Base-by-base conservation (phyloP, 2,113 vertebrate genomes). In the Gobiocypris rarus region DNA sequence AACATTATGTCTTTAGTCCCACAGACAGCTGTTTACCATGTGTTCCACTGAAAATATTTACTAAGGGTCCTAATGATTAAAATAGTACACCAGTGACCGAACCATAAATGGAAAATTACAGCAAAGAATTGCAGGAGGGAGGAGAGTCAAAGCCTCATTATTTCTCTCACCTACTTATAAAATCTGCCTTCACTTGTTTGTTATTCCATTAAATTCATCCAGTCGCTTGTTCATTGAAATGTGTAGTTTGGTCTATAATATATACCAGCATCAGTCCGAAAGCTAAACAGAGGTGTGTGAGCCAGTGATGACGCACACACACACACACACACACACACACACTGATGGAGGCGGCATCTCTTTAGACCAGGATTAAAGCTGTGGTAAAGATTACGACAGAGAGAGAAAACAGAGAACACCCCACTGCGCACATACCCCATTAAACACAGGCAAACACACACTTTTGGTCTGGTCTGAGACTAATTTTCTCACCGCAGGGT, bases 71-170 rank as follows among this genome's bases (percentile, higher is more conserved):
- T 59, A 70, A 38, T 79, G 45, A 56, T 59, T 6, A 26, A 73
- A 74, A 81, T 80, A 80, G 77, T n/a, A 26, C 7, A 5, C 48
- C 59, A 43, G 31, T 17, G 15, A 48, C 41, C 24, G 15, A 38
- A 48, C 81, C 74, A 56, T 82, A 83, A 67, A 76, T 56, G 59
- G 79, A 69, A 82, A 75, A 76, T 22, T 34, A 71, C 71, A 56
- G 78, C 56, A 81, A 41, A 17, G 11, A 15, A 63, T 79, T 28
- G 26, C 14, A 28, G 19, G 9, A 48, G 9, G 59, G 15, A 65
- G 59, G 77, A 80, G 38, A 48, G 28, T 28, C 56, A 80, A 50
- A 65, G 17, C 26, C 14, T 78, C 5, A 22, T 59, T 43, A 45
- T 79, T 50, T 81, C 26, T 15, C 43, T 50, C 9, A 34, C 26